These are phyloP conservation scores for Corvus hawaiiensis DNA, from an alignment of 2,113 vertebrate genomes.

Conservation along the genomic window DNA sequence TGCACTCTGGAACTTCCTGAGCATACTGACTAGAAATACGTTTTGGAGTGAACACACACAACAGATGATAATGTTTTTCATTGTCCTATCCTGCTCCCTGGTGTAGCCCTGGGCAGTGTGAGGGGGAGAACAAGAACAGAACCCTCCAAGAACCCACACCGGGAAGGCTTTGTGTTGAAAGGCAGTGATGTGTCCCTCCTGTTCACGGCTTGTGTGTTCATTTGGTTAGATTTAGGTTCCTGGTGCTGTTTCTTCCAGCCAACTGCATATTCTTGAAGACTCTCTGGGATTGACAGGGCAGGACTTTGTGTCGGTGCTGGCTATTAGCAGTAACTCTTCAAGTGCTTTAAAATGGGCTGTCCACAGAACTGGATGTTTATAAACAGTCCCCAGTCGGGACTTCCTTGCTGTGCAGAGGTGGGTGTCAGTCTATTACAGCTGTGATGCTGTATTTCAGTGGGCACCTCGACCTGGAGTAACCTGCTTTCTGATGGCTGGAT, in stretches of 20 bases:
- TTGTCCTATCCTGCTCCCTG: neutral
- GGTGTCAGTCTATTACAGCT: neutral
- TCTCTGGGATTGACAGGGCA: neutral
- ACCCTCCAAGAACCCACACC: accelerated
- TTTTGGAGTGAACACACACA: neutral
- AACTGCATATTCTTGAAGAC: neutral
- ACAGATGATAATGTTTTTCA: accelerated
- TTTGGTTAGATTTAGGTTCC: neutral
- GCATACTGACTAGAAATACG: neutral
- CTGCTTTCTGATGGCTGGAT: neutral
- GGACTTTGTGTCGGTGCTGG: neutral
- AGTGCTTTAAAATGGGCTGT: neutral
- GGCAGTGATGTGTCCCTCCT: accelerated
- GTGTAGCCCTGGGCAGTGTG: neutral
- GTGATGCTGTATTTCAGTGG: neutral
- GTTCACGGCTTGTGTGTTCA: accelerated
- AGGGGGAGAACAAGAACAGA: neutral
- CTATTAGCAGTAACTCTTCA: neutral
- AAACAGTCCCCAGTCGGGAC: neutral
- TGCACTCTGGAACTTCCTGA: neutral
- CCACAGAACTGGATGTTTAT: neutral
- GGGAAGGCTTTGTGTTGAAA: neutral
- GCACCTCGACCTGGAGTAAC: accelerated
- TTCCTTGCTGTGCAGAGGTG: neutral
- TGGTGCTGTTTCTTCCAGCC: neutral